These are phyloP conservation scores for Micropterix aruncella DNA, from an alignment of 2,888 invertebrate genomes.

Conservation along the genomic window DNA sequence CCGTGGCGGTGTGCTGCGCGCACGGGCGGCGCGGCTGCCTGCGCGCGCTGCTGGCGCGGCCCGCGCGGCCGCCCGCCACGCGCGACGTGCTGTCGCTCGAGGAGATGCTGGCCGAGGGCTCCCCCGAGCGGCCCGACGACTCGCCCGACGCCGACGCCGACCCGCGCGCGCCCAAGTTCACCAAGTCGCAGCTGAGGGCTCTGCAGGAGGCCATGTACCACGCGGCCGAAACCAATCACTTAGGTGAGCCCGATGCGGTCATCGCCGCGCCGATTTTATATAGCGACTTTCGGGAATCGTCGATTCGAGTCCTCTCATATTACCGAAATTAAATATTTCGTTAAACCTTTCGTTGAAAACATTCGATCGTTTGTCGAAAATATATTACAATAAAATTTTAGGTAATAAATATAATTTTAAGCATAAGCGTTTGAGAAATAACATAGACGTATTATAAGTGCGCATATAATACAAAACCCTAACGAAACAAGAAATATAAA, in stretches of 20 bases:
- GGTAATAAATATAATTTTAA: no score
- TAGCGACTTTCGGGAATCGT: no score
- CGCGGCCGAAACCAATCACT: constrained; percentile 80
- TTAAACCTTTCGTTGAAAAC: background rate
- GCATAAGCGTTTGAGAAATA: no score
- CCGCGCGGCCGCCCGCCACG: constrained; percentile 45
- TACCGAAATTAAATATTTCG: background rate
- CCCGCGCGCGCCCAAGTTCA: constrained; percentile 35
- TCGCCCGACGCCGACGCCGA: constrained; percentile 19
- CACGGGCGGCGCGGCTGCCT: constrained; percentile 73
- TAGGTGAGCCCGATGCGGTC: no score
- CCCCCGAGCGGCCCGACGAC: constrained; percentile 20
- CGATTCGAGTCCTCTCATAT: constrained; percentile 1
- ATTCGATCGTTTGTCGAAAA: background rate
- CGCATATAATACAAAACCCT: no score
- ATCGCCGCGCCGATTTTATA: no score
- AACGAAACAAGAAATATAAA: no score
- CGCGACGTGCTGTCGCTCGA: constrained; percentile 73
- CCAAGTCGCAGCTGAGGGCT: constrained; percentile 70
- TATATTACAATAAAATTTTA: no score
- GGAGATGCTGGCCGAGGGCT: constrained; percentile 79
- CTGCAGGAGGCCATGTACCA: constrained; percentile 91
- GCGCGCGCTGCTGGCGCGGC: constrained; percentile 64
- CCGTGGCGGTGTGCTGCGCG: constrained; percentile 79
- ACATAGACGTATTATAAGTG: no score